Evolutionary conservation across 1,140 invertebrate genomes (phyloP).

Genomic region (Brachionus sp.): DNA sequence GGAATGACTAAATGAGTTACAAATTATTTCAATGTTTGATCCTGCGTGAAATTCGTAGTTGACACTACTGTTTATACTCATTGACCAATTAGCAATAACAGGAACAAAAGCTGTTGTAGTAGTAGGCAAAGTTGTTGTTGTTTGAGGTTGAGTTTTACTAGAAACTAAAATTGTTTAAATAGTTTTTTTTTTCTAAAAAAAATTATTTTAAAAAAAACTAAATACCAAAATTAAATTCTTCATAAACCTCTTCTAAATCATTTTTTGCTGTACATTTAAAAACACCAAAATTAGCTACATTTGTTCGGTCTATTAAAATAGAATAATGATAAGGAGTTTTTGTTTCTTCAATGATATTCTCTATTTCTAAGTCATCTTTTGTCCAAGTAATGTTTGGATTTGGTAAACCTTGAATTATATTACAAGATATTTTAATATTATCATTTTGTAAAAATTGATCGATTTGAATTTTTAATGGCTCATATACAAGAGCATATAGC

Average conservation of each 20-base stretch:
- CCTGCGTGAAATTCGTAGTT: slow-evolving; percentile 7
- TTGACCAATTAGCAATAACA: background rate
- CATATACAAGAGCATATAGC: background rate
- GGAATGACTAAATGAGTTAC: background rate
- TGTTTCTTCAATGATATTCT: background rate
- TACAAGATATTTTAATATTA: background rate
- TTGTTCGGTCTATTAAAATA: background rate
- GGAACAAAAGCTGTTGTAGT: background rate
- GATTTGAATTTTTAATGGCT: background rate
- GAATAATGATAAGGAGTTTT: background rate
- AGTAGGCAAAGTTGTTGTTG: background rate
- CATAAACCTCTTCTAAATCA: background rate
- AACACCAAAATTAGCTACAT: background rate
- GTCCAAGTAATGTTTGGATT: background rate
- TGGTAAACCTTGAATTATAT: slow-evolving; percentile 6
- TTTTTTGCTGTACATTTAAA: background rate
- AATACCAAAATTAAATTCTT: background rate
- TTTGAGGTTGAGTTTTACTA: background rate
- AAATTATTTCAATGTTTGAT: slow-evolving; percentile 7
- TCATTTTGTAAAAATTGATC: background rate
- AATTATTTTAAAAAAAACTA: background rate
- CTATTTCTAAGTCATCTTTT: background rate
- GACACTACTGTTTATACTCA: background rate
- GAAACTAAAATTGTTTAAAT: background rate
- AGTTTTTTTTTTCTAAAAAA: background rate